Conservation (phyloP, 1,140 invertebrate species). For the Drosophila nigrodunni region DNA sequence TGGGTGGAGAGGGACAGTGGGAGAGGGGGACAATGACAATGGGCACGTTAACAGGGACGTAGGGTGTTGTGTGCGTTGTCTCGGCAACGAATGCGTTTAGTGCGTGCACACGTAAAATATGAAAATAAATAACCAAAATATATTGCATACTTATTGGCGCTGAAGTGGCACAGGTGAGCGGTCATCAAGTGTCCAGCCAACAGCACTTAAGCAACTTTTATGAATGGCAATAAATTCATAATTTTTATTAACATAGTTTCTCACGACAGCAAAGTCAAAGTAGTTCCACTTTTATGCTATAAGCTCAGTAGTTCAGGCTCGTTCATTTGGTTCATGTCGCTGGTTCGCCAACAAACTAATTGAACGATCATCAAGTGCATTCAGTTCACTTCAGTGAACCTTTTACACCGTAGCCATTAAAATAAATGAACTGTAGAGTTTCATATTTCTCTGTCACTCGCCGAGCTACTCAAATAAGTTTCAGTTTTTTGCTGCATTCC, state of each 20-base stretch:
- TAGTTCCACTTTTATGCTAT: background rate
- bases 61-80: conserved; percentile 37
- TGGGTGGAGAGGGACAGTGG: background rate
- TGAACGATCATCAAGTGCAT: background rate
- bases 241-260: conserved; percentile 73
- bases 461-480: conserved; percentile 1
- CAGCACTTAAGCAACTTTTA: conserved; percentile 64
- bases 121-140: conserved; percentile 49
- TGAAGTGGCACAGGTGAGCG: background rate
- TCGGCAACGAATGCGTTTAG: conserved; percentile 69
- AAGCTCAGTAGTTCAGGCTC: background rate
- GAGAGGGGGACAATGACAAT: too few species aligned
- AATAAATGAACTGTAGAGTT: background rate
- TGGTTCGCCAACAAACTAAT: background rate
- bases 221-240: conserved; percentile 70
- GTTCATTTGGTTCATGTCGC: background rate
- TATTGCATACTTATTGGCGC: conserved; percentile 45
- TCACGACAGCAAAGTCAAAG: background rate
- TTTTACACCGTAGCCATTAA: background rate
- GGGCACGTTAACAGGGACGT: background rate
- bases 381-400: background rate
- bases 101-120: conserved; percentile 62
- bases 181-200: conserved; percentile 18
- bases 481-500: background rate
- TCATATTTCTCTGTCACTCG: background rate